Base-by-base conservation (phyloP, 2,888 invertebrate species). In the Zelleria hepariella region DNA sequence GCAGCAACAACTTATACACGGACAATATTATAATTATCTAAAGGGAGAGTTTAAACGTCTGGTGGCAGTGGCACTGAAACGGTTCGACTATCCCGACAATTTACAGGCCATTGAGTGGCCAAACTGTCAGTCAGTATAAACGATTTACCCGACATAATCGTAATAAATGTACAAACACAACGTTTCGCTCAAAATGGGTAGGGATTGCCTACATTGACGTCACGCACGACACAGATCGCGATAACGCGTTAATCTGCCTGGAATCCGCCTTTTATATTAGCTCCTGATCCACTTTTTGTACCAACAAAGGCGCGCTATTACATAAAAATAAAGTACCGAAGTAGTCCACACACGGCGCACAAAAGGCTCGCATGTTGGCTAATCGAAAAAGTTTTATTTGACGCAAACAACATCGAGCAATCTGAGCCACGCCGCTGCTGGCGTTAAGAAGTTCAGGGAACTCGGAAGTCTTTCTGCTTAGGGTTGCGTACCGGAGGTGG, bases 301-400 rank as follows among this genome's bases (percentile, higher is more conserved):
- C 32, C 10, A 32, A 32, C 32, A 4, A 32, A 32, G 7, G 32
- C 7, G 5, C n/a, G n/a, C n/a, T n/a, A n/a, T n/a, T n/a, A n/a
- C 32, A 42, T 15, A 42, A 42, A 42, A 42, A 3, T 42, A 2
- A 15, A 42, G 32, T 42, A 42, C 32, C 32, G 32, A 42, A 15
- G 32, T 42, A 32, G 8, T 42, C 10, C 32, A 42, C 15, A 42
- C 10, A 42, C 32, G 32, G 15, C 15, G 32, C 5, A 42, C 32
- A 42, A 42, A 47, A 62, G 56, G 59, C 26, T 63, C 56, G 63
- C 63, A 61, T 62, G 64, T 26, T 25, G 58, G 57, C 52, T 63
- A 63, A 63, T 66, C 61, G 64, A 62, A 62, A 62, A 65, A 65
- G 61, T 64, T 66, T 61, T 56, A 58, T 60, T 56, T 57, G 20